phyloP scores from a whole-genome alignment of 1,140 invertebrate genomes.

The Parasteatoda tepidariorum region DNA sequence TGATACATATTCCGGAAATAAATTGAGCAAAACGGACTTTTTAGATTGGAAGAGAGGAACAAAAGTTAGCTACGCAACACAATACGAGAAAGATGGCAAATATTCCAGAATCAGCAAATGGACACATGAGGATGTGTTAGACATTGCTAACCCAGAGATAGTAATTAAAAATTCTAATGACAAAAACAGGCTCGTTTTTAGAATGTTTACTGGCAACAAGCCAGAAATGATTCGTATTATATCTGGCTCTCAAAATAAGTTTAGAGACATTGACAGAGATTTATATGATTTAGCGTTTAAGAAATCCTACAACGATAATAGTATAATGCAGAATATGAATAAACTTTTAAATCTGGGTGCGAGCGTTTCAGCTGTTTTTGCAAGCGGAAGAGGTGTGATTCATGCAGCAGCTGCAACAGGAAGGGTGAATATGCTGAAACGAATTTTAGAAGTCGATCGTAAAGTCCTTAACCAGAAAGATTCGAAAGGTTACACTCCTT shows the following conservation, averaged over 20 bases:
- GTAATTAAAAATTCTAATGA: neutral
- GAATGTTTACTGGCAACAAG: neutral
- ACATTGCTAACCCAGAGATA: neutral
- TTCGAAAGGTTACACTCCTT: neutral
- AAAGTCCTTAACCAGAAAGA: neutral
- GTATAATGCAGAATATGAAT: neutral
- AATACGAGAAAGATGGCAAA: neutral
- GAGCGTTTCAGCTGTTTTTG: neutral
- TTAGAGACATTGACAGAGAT: neutral
- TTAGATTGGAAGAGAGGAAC: neutral
- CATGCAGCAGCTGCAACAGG: neutral
- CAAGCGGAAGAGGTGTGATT: neutral
- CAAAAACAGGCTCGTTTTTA: neutral
- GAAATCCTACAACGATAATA: neutral
- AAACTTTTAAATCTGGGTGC: neutral
- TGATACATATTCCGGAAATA: neutral
- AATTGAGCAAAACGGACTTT: neutral
- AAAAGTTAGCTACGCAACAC: neutral
- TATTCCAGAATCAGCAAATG: neutral
- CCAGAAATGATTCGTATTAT: neutral
- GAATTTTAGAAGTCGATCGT: neutral
- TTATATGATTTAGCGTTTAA: neutral
- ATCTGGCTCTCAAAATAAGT: neutral
- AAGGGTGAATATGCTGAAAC: neutral
- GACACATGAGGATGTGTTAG: neutral